Conservation (phyloP, 35 echinoderm and acorn worm species). For the Diadema setosum region DNA sequence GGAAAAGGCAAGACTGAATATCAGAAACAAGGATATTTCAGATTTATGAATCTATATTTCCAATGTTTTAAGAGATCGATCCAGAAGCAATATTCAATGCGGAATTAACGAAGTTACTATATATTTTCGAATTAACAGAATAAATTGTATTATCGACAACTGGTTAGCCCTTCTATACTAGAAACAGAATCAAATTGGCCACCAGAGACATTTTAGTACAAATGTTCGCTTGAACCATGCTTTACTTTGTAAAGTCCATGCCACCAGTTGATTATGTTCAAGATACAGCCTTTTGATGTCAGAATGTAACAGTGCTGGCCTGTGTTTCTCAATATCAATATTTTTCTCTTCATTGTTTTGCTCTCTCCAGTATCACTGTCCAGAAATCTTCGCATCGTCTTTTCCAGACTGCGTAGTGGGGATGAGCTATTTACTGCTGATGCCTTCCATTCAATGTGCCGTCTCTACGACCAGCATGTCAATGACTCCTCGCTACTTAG, state of each 20-base stretch:
- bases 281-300: not conserved
- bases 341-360: not conserved
- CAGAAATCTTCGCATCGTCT: not conserved
- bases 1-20: no score
- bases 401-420: not conserved
- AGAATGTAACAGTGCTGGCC: not conserved
- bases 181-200: not conserved
- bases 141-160: no score
- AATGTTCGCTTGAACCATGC: not conserved
- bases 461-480: not conserved
- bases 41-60: no score
- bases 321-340: not conserved
- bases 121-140: no score
- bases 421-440: not conserved
- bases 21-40: no score
- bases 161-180: not conserved
- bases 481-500: not conserved
- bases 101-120: no score
- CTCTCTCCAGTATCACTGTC: not conserved
- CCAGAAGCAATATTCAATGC: no score
- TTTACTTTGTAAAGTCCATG: not conserved
- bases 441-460: not conserved
- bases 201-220: not conserved
- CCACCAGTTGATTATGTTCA: not conserved
- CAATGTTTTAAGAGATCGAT: no score